Conservation (phyloP, 2,888 invertebrate genomes). For the Omphaloscelis lunosa region DNA sequence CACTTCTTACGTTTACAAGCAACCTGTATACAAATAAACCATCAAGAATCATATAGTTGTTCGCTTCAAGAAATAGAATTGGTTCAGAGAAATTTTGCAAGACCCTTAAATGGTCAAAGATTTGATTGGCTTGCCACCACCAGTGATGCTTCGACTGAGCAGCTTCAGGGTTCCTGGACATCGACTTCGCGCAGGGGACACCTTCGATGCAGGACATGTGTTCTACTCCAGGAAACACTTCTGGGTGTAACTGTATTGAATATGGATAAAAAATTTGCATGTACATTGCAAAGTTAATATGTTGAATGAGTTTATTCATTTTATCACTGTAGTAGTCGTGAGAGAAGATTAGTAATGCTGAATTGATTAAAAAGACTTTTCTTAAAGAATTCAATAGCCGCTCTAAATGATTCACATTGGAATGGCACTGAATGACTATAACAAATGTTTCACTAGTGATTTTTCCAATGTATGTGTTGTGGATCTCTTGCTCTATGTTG, state of each 20-base stretch:
- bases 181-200: slow-evolving; percentile 62
- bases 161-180: slow-evolving; percentile 59
- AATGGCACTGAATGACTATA: slow-evolving; percentile 74
- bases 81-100: slow-evolving; percentile 61
- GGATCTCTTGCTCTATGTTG: slow-evolving; percentile 66
- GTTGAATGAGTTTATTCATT: slow-evolving; percentile 64
- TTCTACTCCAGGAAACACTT: slow-evolving; percentile 75
- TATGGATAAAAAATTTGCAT: slow-evolving; percentile 73
- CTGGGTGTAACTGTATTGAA: slow-evolving; percentile 73
- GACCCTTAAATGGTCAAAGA: slow-evolving; percentile 72
- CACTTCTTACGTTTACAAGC: slow-evolving; percentile 57
- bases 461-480: slow-evolving; percentile 58
- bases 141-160: slow-evolving; percentile 76
- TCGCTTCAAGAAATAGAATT: slow-evolving; percentile 71
- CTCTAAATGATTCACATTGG: slow-evolving; percentile 66
- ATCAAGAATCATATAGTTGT: slow-evolving; percentile 73
- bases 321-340: slow-evolving; percentile 66
- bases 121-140: slow-evolving; percentile 79
- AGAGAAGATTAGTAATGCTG: slow-evolving; percentile 72
- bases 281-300: slow-evolving; percentile 61
- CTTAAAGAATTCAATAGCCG: slow-evolving; percentile 69
- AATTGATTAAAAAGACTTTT: slow-evolving; percentile 66
- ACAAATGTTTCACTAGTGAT: slow-evolving; percentile 55
- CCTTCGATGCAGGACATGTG: slow-evolving; percentile 64
- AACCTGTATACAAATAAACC: slow-evolving; percentile 68